Evolutionary conservation across 2,797 vertebrate species (phyloP).

Genomic region (Gobio occitaniae): DNA sequence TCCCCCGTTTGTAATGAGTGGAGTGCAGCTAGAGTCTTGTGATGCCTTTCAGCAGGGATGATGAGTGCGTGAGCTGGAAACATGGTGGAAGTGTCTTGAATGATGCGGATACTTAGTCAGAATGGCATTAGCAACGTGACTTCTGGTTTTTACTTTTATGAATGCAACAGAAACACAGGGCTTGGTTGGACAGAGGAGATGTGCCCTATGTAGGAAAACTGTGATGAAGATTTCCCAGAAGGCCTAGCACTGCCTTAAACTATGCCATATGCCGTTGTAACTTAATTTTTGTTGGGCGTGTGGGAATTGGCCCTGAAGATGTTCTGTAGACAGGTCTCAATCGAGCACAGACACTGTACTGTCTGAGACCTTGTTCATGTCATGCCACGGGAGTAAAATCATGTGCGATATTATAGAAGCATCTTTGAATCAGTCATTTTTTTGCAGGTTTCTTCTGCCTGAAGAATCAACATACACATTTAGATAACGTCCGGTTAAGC

Average conservation of each 20-base stretch:
- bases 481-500: background rate
- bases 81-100: background rate
- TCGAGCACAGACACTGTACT: background rate
- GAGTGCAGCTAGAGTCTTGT: conserved; percentile 72
- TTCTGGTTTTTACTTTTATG: conserved; percentile 25
- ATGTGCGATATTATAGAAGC: background rate
- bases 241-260: background rate
- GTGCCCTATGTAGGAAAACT: background rate
- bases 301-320: background rate
- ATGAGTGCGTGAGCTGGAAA: conserved; percentile 13
- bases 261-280: background rate
- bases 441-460: background rate
- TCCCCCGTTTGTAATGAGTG: conserved; percentile 60
- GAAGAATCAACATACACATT: background rate
- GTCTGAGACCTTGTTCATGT: background rate
- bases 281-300: background rate
- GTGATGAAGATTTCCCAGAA: conserved; percentile 13
- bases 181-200: background rate
- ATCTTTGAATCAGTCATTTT: background rate
- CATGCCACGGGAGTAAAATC: background rate
- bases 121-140: background rate
- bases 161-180: background rate
- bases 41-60: conserved; percentile 63
- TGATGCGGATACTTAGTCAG: background rate
- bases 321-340: background rate